Percentiles rank a stretch among this genome's conserved stretches.
Conservation (phyloP, 2,797 vertebrate genomes). For the Martes flavigula region DNA sequence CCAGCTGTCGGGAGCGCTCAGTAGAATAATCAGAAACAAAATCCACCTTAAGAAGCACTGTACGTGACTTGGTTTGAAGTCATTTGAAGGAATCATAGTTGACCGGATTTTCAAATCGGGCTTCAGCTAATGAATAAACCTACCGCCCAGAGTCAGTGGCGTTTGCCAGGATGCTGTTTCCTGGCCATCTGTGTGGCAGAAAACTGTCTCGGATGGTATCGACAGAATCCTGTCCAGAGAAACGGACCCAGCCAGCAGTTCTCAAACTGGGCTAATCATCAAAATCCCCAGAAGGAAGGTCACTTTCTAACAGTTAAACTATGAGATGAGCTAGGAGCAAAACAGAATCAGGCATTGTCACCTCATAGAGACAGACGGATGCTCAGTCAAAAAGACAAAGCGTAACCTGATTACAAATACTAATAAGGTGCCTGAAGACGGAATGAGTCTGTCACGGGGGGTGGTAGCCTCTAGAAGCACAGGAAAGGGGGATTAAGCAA, state of each 20-base stretch:
- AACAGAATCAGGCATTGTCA: not conserved
- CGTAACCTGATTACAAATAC: not conserved
- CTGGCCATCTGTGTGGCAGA: not conserved
- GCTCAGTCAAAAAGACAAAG: not conserved
- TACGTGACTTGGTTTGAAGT: conserved; percentile 17
- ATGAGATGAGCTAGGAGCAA: not conserved
- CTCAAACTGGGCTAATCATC: not conserved
- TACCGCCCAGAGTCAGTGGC: not conserved
- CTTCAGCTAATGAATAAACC: conserved; percentile 40
- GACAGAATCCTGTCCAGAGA: not conserved
- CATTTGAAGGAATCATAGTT: conserved; percentile 31
- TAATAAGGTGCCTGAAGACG: not conserved
- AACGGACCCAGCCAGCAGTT: not conserved
- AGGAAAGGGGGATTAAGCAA: not conserved
- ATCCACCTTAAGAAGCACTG: not conserved
- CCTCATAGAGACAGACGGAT: not conserved
- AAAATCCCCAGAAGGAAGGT: not conserved
- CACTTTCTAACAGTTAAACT: not conserved
- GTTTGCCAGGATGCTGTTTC: conserved; percentile 6
- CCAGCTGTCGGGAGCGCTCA: not conserved
- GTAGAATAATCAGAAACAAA: not conserved
- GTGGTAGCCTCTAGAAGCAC: not conserved
- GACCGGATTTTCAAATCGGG: conserved; percentile 29
- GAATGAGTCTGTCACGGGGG: not conserved
- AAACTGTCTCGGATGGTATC: not conserved